Evolutionary conservation across 1,140 invertebrate genomes (phyloP), one percentile per base, ranked within the genome.

Genomic region (Archivesica marissinica): DNA sequence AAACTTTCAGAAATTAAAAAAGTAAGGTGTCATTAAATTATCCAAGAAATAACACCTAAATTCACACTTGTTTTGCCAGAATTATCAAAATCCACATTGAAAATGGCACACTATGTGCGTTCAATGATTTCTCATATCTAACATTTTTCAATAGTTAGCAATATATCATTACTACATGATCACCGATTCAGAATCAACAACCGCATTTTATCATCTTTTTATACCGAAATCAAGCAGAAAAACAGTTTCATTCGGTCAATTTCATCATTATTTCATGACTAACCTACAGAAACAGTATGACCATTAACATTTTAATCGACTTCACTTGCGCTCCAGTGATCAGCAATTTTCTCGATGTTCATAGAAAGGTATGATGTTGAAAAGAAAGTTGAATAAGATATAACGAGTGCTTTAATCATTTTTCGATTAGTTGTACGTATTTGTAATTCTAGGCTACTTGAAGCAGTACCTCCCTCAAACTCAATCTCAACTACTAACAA

Each of bases 201-300:
- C 30, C 30, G 38, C 20, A 64, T 9, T 64, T 64, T 64, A 64
- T 9, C 38, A 64, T 35, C 28, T 1, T 35, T 64, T 64, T 64
- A 64, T 64, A 64, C 30, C 59, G 13, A 11, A n/a, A 35, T 13
- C 50, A 7, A 4, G 4, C 50, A 52, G 17, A n/a, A n/a, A 64
- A 64, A 25, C 33, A 54, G 28, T 59, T 35, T 64, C 59, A 64
- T 35, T 64, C 17, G 59, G 30, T 35, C 59, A 64, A 64, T 64
- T 64, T 64, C 33, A 30, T 35, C 59, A n/a, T 35, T 13, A 33
- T 64, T 17, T 3, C 4, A 13, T 17, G 28, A 35, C 15, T 64
- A 64, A 64, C 59, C 15, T 2, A n/a, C 2, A 7, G 25, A 15
- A 4, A 52, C 17, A 52, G 6, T 35, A 20, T 35, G 30, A 33